Base-by-base conservation (phyloP, 1,140 invertebrate species). In the Camponotus floridanus region DNA sequence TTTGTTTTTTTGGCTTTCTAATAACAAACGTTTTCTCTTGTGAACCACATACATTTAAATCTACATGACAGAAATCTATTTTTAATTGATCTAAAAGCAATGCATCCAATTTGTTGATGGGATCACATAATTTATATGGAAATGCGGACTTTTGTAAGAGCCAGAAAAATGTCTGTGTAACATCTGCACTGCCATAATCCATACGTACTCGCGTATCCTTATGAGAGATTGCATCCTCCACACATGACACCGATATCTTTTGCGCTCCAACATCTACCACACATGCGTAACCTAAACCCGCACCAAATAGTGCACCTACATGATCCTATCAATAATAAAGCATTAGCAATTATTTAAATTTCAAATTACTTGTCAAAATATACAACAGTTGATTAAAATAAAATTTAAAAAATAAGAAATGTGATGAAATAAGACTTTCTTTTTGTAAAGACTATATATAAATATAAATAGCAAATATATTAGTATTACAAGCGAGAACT, bases 251-350 rank as follows among this genome's bases (percentile, higher is more conserved):
- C 0, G 98, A 98, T 1, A 98, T 99, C 95, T 99, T 99, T 94
- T 99, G 98, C 93, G 99, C 98, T 0, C 99, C 99, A 65, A 99
- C 97, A 94, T 99, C 98, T 8, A 99, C 97, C 18, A 99, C 98
- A 96, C 98, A 99, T 9, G 98, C 98, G 94, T 97, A 98, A 36
- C 98, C 97, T 18, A 99, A 95, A 26, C 98, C 98, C 59, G 98
- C 97, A 21, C 98, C 99, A 96, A 99, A 99, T 21, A 98, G 98
- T 3, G 98, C 98, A 57, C 98, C 98, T 2, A 99, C 98, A 92
- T 98, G 98, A 95, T 98, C 98, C 96, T 98, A 94, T 11, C 92
- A 85, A 91, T 88, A 88, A 85, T 15, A 74, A 15, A 26, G 26
- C 26, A 26, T 26, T 26, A 26, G 8, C 15, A 11, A 51, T 61